Base-by-base conservation (phyloP, 53 echinoderm and acorn worm genomes). In the Astropecten irregularis region DNA sequence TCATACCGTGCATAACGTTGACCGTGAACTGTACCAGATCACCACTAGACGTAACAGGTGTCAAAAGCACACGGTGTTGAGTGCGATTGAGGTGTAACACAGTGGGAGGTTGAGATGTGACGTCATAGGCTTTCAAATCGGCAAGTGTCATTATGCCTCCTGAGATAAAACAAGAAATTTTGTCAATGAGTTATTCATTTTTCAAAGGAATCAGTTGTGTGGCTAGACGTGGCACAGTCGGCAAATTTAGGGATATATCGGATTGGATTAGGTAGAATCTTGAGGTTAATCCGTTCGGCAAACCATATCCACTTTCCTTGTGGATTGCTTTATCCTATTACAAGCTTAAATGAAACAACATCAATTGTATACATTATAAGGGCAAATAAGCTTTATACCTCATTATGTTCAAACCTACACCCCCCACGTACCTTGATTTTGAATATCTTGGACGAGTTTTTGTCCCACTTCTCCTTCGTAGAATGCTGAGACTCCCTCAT, bases 381-480 rank as follows among this genome's bases (percentile, higher is more conserved):
- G n/a, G n/a, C n/a, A n/a, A n/a, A n/a, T n/a, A n/a, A n/a, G n/a
- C n/a, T n/a, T n/a, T n/a, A n/a, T n/a, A n/a, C n/a, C n/a, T n/a
- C n/a, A n/a, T n/a, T n/a, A n/a, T n/a, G n/a, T n/a, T n/a, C n/a
- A n/a, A n/a, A n/a, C n/a, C n/a, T n/a, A n/a, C n/a, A n/a, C n/a
- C n/a, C n/a, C n/a, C n/a, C n/a, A n/a, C n/a, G n/a, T 62, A 89
- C 89, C 84, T 46, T 73, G 65, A 1, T 67, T 14, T 34, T 79
- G 59, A 22, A 91, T 84, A 37, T 92, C 92, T 68, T 82, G 74
- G 11, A 92, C 76, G 0, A 89, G 34, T 21, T 81, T 82, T 22
- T 50, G 63, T 18, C 86, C 92, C 11, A 82, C 76, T 2, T 57
- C 64, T 39, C 92, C 92, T 15, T 30, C 49, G 47, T 89, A 89